These are phyloP conservation scores for Penelope pileata DNA, from an alignment of 2,113 vertebrate genomes.

Conservation along the genomic window DNA sequence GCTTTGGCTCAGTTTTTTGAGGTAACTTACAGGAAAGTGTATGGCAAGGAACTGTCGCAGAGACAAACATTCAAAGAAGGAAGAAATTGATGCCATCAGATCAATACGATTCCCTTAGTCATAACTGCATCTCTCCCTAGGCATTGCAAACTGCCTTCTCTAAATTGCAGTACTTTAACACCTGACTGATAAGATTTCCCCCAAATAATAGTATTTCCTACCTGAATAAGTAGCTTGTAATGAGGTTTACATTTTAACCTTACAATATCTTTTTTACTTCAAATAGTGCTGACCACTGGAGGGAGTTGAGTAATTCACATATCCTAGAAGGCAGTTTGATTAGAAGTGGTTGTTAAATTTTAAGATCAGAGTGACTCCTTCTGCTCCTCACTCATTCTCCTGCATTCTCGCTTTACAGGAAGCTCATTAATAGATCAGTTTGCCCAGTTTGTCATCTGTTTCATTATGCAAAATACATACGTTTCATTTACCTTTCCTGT, in stretches of 20 bases:
- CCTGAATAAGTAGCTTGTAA: slow-evolving; percentile 32
- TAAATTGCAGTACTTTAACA: background rate
- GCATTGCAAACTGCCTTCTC: background rate
- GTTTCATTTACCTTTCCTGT: slow-evolving; percentile 80
- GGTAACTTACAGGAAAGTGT: background rate
- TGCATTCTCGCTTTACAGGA: slow-evolving; percentile 73
- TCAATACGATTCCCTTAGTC: background rate
- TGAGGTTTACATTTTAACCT: slow-evolving; percentile 49
- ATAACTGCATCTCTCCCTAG: background rate
- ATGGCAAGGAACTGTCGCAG: background rate
- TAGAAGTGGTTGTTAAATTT: slow-evolving; percentile 76
- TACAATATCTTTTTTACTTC: slow-evolving; percentile 30
- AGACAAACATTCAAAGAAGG: background rate
- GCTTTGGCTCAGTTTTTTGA: background rate
- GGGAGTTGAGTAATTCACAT: slow-evolving; percentile 49
- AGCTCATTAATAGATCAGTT: slow-evolving; percentile 78
- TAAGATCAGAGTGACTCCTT: slow-evolving; percentile 78
- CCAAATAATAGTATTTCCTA: slow-evolving; percentile 3
- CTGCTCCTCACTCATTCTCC: slow-evolving; percentile 49
- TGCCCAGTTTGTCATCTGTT: slow-evolving; percentile 80
- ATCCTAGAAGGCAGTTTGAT: slow-evolving; percentile 72
- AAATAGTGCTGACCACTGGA: slow-evolving; percentile 40
- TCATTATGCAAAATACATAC: slow-evolving; percentile 83
- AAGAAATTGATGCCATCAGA: background rate
- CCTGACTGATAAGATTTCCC: background rate